phyloP scores from a whole-genome alignment of 2,888 invertebrate genomes.

The Linyphia triangularis region DNA sequence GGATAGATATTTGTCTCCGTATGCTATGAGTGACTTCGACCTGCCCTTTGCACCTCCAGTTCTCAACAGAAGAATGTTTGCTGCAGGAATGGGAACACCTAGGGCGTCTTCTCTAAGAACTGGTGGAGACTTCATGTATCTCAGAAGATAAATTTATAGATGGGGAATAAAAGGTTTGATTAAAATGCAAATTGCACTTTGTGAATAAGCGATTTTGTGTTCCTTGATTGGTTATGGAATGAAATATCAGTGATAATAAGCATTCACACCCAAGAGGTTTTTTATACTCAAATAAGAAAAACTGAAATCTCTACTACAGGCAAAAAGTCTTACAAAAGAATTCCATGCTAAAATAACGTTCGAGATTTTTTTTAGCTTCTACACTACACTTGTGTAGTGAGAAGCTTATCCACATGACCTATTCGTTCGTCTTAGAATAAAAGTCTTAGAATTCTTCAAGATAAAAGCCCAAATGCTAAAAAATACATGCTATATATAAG shows the following conservation, averaged over 20 bases:
- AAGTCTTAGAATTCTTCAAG: too few relatives aligned
- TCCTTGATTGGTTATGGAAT: background rate
- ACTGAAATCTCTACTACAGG: too few relatives aligned
- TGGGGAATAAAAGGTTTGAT: background rate
- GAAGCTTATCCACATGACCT: too few relatives aligned
- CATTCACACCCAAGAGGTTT: too few relatives aligned
- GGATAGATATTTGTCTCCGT: background rate
- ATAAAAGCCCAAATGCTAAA: too few relatives aligned
- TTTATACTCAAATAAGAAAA: too few relatives aligned
- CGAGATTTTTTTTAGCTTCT: too few relatives aligned
- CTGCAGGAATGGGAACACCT: constrained; percentile 4
- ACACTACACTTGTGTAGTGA: too few relatives aligned
- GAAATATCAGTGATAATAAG: background rate
- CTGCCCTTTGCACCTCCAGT: background rate
- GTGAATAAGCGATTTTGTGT: background rate
- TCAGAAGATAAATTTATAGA: constrained; percentile 33
- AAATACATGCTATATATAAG: too few relatives aligned
- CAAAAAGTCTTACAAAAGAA: too few relatives aligned
- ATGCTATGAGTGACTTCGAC: background rate
- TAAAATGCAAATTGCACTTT: background rate
- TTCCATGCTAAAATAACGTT: too few relatives aligned
- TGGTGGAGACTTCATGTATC: constrained; percentile 33
- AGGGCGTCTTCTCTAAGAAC: constrained; percentile 33
- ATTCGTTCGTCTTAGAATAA: too few relatives aligned
- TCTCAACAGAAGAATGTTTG: background rate